Conservation (phyloP, 1,140 invertebrate genomes). For the Chlorops oryzae region DNA sequence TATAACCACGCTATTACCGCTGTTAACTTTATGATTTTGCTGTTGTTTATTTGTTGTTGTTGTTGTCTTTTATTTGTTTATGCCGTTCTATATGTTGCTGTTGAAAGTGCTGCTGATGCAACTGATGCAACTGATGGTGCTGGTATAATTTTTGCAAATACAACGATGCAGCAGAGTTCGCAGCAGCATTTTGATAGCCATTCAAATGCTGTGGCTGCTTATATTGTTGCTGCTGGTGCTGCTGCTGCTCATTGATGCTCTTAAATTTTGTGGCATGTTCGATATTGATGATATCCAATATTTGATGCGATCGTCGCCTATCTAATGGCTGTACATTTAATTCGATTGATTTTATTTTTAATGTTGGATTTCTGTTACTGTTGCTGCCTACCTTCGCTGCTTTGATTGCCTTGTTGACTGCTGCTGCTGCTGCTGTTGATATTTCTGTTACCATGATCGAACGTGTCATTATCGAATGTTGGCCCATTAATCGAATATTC, state of each 20-base stretch:
- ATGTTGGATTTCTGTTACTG: conserved; percentile 9
- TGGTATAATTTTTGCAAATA: too few relatives aligned
- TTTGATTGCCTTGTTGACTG: conserved; percentile 15
- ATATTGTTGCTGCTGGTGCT: conserved; percentile 19
- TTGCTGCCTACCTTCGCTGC: conserved; percentile 10
- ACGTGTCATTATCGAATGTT: background rate
- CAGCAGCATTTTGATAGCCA: background rate
- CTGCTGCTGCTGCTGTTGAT: conserved; percentile 20
- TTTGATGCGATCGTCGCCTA: conserved; percentile 15
- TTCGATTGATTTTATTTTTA: background rate
- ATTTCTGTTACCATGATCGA: background rate
- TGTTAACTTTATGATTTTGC: too few relatives aligned
- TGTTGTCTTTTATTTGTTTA: too few relatives aligned
- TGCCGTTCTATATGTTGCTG: conserved; percentile 17
- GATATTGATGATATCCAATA: conserved; percentile 14
- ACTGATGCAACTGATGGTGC: too few relatives aligned
- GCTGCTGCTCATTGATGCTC: conserved; percentile 20
- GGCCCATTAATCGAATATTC: too few relatives aligned
- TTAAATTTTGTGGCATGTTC: too few relatives aligned
- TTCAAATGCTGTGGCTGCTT: background rate
- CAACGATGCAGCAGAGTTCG: too few relatives aligned
- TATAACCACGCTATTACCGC: too few relatives aligned
- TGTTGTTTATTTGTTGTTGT: too few relatives aligned
- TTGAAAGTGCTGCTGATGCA: too few relatives aligned
- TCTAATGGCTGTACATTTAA: conserved; percentile 9